These are phyloP conservation scores for Coenonympha glycerion DNA, from an alignment of 2,888 invertebrate species.

Conservation along the genomic window DNA sequence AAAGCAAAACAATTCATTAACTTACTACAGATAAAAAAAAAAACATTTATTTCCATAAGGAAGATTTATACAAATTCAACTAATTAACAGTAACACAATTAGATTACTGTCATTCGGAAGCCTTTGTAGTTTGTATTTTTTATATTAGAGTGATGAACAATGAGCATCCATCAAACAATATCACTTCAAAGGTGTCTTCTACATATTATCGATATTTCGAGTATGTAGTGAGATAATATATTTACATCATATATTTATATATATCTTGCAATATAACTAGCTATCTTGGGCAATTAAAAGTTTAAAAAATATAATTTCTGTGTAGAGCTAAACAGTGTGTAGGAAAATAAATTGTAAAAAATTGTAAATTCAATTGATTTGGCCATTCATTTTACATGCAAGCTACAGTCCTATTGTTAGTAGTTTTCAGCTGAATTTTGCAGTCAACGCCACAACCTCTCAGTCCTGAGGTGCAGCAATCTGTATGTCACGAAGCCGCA, in stretches of 20 bases:
- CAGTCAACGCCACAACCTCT: conserved; percentile 66
- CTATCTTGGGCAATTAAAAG: conserved; percentile 3
- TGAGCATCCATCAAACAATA: not conserved
- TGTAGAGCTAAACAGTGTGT: conserved; percentile 13
- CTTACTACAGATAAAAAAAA: too few species aligned
- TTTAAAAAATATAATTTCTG: conserved; percentile 20
- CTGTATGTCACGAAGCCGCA: conserved; percentile 73
- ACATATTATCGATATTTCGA: not conserved
- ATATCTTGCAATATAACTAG: conserved; percentile 4
- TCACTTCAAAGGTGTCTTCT: not conserved
- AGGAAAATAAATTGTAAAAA: conserved; percentile 17
- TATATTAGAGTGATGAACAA: not conserved
- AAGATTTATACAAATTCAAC: not conserved
- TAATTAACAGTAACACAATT: not conserved
- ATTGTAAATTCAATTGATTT: conserved; percentile 11
- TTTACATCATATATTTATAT: not conserved
- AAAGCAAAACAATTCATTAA: too few species aligned
- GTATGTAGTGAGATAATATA: not conserved
- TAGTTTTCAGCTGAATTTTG: conserved; percentile 47
- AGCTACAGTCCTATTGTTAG: conserved; percentile 40
- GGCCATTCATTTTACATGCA: conserved; percentile 36
- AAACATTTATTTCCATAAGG: not conserved
- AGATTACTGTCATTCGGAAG: conserved; percentile 4
- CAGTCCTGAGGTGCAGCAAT: conserved; percentile 63
- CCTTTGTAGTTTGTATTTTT: too few species aligned